Percentiles rank a stretch among this genome's conserved stretches.
phyloP scores from a whole-genome alignment of 2,113 vertebrate genomes.

The Oenanthe melanoleuca region DNA sequence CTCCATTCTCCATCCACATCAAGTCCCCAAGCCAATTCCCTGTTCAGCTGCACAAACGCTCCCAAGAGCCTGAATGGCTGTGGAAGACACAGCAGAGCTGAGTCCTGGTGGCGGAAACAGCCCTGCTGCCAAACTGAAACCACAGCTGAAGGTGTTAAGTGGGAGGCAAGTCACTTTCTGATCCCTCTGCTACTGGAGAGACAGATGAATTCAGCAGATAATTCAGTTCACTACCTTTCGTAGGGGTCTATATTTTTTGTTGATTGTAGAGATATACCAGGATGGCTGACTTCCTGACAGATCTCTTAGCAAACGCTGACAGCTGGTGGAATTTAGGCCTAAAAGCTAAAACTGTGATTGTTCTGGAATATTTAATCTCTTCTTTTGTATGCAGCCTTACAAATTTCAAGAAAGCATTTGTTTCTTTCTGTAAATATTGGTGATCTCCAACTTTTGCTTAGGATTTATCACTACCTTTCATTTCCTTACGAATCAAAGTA shows the following conservation, averaged over 20 bases:
- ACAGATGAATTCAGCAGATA: background rate
- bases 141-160: background rate
- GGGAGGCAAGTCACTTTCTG: background rate
- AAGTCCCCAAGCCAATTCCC: background rate
- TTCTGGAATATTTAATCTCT: background rate
- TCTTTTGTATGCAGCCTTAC: background rate
- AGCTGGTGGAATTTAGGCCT: background rate
- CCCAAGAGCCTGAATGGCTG: background rate
- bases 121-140: background rate
- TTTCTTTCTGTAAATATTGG: background rate
- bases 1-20: background rate
- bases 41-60: background rate
- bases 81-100: background rate
- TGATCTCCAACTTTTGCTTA: background rate
- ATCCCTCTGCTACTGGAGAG: background rate
- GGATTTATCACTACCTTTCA: background rate
- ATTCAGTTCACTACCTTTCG: background rate
- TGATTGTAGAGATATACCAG: background rate
- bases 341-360: background rate
- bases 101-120: background rate
- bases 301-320: background rate
- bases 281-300: background rate
- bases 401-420: background rate
- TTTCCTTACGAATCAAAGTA: background rate
- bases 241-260: background rate